Evolutionary conservation across 2,113 vertebrate genomes (phyloP), one percentile per base, ranked within the genome.

Genomic region (Sorex araneus): DNA sequence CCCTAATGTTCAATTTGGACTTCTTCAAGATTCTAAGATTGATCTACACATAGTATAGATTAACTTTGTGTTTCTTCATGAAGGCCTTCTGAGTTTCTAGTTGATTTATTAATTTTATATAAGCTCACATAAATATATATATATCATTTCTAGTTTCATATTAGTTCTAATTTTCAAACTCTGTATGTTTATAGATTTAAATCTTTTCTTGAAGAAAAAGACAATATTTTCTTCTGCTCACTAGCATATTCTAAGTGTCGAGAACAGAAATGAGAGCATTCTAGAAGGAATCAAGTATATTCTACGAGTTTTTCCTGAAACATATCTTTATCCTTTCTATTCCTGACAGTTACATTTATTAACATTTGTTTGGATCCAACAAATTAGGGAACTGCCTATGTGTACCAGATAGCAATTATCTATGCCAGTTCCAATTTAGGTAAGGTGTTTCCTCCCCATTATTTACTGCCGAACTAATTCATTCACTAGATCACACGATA

Each of bases 401-500:
- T 84, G 74, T 19, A 4, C 50, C 80, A 87, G 40, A 74, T 8
- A 77, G 2, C 30, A 50, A 18, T 27, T 80, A 32, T 19, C 0
- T 84, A 75, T 90, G 73, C 84, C 64, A 84, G 36, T 34, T 76
- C 81, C 50, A 36, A 89, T 7, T 13, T 23, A 54, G 54, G 7
- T 70, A 28, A 69, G 75, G 4, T 10, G 23, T 18, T 32, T 86
- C 92, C 40, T 11, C 79, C 75, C 5, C 25, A 75, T n/a, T 63
- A 66, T 63, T 86, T 19, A 76, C 8, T 50, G 18, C 19, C 70
- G 86, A 82, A 27, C 81, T 75, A 90, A 85, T 94, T 80, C 30
- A 73, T 47, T 92, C 76, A 79, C 63, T 83, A 63, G 8, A 36
- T 94, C 83, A 85, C 93, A 85, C 70, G 74, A 75, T 75, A 84